These are phyloP conservation scores for Drosophila insularis DNA, from an alignment of 1,140 invertebrate species.

Conservation along the genomic window DNA sequence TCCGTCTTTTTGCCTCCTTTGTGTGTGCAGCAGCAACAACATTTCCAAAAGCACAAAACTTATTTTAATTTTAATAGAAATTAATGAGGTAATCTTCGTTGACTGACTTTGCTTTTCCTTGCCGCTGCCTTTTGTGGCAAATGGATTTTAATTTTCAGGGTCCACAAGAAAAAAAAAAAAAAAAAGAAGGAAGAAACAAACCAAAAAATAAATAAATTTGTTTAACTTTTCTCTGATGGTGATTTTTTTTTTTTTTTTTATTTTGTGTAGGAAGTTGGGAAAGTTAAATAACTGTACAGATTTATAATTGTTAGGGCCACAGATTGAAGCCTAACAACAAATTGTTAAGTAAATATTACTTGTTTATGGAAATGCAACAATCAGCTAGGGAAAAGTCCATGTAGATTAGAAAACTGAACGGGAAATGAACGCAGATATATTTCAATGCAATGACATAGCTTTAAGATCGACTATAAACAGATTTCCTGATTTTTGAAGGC, in stretches of 20 bases:
- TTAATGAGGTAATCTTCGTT: constrained; percentile 58
- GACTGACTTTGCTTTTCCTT: constrained; percentile 3
- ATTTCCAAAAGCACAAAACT: constrained; percentile 35
- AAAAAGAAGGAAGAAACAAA: too few relatives aligned
- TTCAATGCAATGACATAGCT: too few relatives aligned
- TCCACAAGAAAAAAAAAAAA: background rate
- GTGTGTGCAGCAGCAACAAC: background rate
- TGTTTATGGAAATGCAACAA: background rate
- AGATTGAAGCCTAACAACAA: background rate
- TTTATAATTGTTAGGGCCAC: constrained; percentile 39
- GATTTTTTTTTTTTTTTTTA: background rate
- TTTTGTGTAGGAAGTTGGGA: background rate
- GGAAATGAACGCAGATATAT: too few relatives aligned
- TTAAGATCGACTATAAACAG: too few relatives aligned
- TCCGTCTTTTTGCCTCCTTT: constrained; percentile 3
- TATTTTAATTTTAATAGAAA: constrained; percentile 65
- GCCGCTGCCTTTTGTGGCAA: constrained; percentile 32
- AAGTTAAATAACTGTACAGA: constrained; percentile 20
- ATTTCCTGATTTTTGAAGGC: too few relatives aligned
- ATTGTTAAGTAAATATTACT: background rate
- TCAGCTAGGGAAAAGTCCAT: background rate
- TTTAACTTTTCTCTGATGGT: background rate
- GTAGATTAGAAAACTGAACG: background rate
- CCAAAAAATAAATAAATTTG: constrained; percentile 21
- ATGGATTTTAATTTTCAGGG: constrained; percentile 47